Conservation (phyloP, 2,888 invertebrate species). For the Acleris literana region DNA sequence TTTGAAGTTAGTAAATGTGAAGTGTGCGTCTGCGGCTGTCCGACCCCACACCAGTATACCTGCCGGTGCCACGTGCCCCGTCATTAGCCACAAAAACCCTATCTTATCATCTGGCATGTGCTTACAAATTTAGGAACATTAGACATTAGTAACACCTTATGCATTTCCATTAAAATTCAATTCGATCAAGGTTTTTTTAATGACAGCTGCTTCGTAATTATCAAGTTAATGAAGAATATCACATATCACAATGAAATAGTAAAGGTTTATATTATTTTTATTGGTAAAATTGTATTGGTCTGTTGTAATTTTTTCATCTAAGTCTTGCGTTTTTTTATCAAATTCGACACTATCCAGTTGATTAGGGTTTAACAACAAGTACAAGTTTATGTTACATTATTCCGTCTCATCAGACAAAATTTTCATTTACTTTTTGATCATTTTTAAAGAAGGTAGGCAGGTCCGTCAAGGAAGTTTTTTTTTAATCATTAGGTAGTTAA, state of each 20-base stretch:
- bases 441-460: too few relatives aligned
- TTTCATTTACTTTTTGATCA: too few relatives aligned
- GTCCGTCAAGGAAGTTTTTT: too few relatives aligned
- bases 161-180: conserved; percentile 17
- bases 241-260: too few relatives aligned
- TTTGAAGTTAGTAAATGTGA: conserved; percentile 8
- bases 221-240: background rate
- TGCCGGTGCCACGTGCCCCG: conserved; percentile 51
- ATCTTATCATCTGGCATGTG: conserved; percentile 46
- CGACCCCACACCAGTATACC: conserved; percentile 53
- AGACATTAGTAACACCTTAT: conserved; percentile 27
- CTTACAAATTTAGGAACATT: conserved; percentile 42
- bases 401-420: background rate
- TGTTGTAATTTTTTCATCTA: too few relatives aligned
- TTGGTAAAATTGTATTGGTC: too few relatives aligned
- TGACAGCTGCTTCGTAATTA: conserved; percentile 1
- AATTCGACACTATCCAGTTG: too few relatives aligned
- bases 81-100: conserved; percentile 51
- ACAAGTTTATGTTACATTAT: too few relatives aligned
- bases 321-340: too few relatives aligned
- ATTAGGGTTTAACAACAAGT: too few relatives aligned
- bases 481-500: too few relatives aligned
- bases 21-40: conserved; percentile 34
- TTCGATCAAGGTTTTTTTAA: background rate
- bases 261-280: too few relatives aligned